Evolutionary conservation across 2,797 vertebrate genomes (phyloP), one percentile per base, ranked within the genome.

Genomic region (Phylloscopus collybita): DNA sequence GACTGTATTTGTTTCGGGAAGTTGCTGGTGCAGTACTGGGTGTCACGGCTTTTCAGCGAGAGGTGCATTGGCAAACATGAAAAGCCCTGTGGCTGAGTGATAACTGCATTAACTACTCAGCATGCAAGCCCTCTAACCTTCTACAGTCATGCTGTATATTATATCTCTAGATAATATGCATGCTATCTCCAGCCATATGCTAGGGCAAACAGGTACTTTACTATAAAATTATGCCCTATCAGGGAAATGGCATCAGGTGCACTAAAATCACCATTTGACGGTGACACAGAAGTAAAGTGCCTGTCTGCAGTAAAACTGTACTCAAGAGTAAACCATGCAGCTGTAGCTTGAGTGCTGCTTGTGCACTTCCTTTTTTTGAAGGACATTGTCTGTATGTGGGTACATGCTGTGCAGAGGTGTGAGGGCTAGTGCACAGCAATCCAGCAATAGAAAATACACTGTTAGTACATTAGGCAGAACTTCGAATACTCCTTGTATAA

Each of bases 41-140:
- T 84, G 60, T 66, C 42, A 5, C 34, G 40, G 80, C 42, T 50
- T 59, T 71, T 82, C 51, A 42, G 60, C 0, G 0, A 83, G 79
- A 38, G 81, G 44, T 50, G 80, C 29, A 1, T 3, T 27, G 57
- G 59, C 14, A 10, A 65, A 36, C 4, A 10, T 19, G 92, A 69
- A 94, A 81, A 85, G 78, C 86, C n/a, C 11, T 51, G 18, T 36
- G 67, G 57, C 72, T 81, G 74, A 74, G 36, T 38, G 84, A 38
- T 67, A 70, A 61, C 72, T 45, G 6, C 78, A 36, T 57, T 53
- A 57, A 44, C 20, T 45, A 16, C 60, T 82, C 64, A 44, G 25
- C 20, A 8, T 9, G 44, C 78, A 56, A 62, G 56, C n/a, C 73
- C 71, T 75, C 71, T 82, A 81, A 57, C 64, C 78, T 73, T 65